phyloP scores from a whole-genome alignment of 2,888 invertebrate species.

The Eupithecia subumbrata region DNA sequence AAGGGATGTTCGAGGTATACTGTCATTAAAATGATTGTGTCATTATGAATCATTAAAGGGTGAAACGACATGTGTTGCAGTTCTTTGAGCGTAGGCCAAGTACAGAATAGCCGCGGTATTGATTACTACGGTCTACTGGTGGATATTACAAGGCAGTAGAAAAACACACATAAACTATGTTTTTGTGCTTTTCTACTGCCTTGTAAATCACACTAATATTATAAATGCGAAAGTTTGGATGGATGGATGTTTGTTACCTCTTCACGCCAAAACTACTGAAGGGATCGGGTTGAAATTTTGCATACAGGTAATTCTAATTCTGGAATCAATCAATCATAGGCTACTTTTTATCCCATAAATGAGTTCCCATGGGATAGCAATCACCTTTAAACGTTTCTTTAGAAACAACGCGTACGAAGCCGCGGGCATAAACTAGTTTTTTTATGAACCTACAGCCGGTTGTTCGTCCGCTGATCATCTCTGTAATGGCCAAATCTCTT shows the following conservation, averaged over 20 bases:
- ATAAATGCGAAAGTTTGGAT: too few relatives aligned
- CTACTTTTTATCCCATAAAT: too few relatives aligned
- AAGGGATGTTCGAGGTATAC: conserved; percentile 41
- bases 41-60: conserved; percentile 73
- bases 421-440: too few relatives aligned
- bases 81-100: background rate
- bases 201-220: too few relatives aligned
- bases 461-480: background rate
- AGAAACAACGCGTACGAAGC: too few relatives aligned
- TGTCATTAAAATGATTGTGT: conserved; percentile 65
- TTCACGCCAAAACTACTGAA: too few relatives aligned
- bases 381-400: too few relatives aligned
- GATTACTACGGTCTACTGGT: background rate
- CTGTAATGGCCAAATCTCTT: background rate
- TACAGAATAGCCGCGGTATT: background rate
- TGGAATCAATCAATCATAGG: too few relatives aligned
- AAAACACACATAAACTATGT: background rate
- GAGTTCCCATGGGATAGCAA: too few relatives aligned
- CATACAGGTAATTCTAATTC: too few relatives aligned
- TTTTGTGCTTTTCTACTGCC: background rate
- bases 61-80: conserved; percentile 54
- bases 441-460: background rate
- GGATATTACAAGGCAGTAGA: background rate
- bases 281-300: too few relatives aligned
- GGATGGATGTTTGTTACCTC: too few relatives aligned